Evolutionary conservation across 2,797 vertebrate genomes (phyloP).

Genomic region (Mycteria americana): DNA sequence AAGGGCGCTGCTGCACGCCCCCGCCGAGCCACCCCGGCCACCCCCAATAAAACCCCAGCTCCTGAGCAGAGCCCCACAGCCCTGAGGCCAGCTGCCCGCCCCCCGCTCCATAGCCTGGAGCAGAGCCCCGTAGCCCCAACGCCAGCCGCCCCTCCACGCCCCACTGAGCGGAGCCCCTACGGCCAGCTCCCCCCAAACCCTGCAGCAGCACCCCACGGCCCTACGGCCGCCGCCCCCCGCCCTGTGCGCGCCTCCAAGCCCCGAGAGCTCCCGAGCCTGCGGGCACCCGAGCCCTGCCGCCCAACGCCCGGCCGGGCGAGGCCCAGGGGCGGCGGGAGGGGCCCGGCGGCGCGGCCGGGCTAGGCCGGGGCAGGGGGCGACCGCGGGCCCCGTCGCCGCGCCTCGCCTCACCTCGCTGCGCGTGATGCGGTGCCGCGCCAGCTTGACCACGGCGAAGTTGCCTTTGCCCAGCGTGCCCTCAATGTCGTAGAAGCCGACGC

Average conservation of each 20-base stretch:
- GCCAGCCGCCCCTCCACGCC: background rate
- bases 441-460: constrained; percentile 98
- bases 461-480: constrained; percentile 98
- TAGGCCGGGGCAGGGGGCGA: background rate
- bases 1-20: background rate
- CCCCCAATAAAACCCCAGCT: background rate
- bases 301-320: background rate
- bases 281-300: background rate
- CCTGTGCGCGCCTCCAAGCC: background rate
- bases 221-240: background rate
- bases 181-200: background rate
- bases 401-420: constrained; percentile 87
- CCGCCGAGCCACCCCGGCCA: background rate
- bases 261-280: background rate
- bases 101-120: background rate
- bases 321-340: background rate
- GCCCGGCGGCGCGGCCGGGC: background rate
- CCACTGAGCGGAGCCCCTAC: background rate
- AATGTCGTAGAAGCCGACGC: constrained; percentile 98
- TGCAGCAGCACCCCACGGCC: background rate
- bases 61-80: background rate
- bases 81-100: background rate
- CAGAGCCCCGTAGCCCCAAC: background rate
- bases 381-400: background rate
- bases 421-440: constrained; percentile 95